Evolutionary conservation across 2,888 invertebrate species (phyloP).

Genomic region (Heliconius sara): DNA sequence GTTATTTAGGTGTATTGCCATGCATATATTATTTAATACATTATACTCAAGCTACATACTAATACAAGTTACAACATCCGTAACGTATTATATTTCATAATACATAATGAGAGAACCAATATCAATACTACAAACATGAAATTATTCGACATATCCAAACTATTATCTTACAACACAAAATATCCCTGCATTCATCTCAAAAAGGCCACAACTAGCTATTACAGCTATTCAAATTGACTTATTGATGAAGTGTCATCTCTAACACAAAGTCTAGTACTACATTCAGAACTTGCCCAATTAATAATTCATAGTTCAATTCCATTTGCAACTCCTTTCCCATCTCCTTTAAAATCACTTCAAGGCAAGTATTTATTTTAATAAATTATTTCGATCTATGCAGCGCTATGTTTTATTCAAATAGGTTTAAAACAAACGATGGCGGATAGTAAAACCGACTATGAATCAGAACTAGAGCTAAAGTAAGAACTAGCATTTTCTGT

Average conservation of each 20-base stretch:
- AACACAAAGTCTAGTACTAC: slow-evolving; percentile 12
- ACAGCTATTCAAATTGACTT: slow-evolving; percentile 1
- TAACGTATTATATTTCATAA: no score
- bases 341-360: slow-evolving; percentile 24
- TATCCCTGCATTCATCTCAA: not conserved
- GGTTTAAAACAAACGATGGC: slow-evolving; percentile 63
- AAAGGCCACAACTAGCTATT: not conserved
- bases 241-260: slow-evolving; percentile 14
- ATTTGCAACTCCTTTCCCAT: not conserved
- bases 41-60: no score
- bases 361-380: slow-evolving; percentile 22
- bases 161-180: not conserved
- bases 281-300: slow-evolving; percentile 6
- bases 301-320: slow-evolving; percentile 26
- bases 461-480: slow-evolving; percentile 55
- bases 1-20: no score
- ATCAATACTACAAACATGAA: not conserved
- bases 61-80: no score
- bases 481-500: slow-evolving; percentile 28
- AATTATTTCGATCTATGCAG: slow-evolving; percentile 38
- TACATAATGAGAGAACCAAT: not conserved
- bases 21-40: no score
- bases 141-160: no score
- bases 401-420: slow-evolving; percentile 62
- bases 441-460: slow-evolving; percentile 65